Base-by-base conservation (phyloP, 2,888 invertebrate species). In the Tenthredo notha region DNA sequence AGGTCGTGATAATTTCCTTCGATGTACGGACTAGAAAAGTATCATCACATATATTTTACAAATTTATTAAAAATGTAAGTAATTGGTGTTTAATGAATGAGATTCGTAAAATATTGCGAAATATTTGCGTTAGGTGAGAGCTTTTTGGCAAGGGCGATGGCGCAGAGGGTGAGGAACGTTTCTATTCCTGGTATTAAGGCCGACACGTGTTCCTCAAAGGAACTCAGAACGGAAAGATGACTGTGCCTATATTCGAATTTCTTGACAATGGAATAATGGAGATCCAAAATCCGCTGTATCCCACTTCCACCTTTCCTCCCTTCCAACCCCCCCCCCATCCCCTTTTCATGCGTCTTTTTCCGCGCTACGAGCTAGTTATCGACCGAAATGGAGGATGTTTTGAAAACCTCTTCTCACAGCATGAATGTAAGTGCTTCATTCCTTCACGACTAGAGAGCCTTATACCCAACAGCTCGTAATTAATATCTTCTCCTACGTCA, bases 171-270 rank as follows among this genome's bases (percentile, higher is more conserved):
- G 67, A 18, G 33, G 33, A 67, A 67, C 29, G 33, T 33, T 15
- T 67, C 33, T 67, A 67, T 67, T 67, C 67, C 25, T 67, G 33
- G 29, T 67, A 67, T 43, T 40, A 43, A 74, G 21, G 72, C 40
- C 43, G 25, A 29, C 43, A 43, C 72, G 40, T 40, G 72, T 74
- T 77, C 50, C 50, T 21, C 80, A 61, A 80, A 80, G 40, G 40
- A 80, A 80, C 25, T 80, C 21, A 6, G 54, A 77, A 40, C 50
- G 80, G 40, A 80, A 61, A 80, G 80, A 80, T 80, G 58, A 80
- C 80, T 80, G 40, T 80, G 80, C 80, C 37, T 40, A 37, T 80
- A 80, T 58, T 61, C 80, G 61, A 80, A 61, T 61, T 54, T 77
- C 80, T 61, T 61, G 10, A 80, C 80, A 80, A 80, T 58, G 37